These are phyloP conservation scores for Dicyrtomina minuta DNA, from an alignment of 2,888 invertebrate genomes.

Conservation along the genomic window DNA sequence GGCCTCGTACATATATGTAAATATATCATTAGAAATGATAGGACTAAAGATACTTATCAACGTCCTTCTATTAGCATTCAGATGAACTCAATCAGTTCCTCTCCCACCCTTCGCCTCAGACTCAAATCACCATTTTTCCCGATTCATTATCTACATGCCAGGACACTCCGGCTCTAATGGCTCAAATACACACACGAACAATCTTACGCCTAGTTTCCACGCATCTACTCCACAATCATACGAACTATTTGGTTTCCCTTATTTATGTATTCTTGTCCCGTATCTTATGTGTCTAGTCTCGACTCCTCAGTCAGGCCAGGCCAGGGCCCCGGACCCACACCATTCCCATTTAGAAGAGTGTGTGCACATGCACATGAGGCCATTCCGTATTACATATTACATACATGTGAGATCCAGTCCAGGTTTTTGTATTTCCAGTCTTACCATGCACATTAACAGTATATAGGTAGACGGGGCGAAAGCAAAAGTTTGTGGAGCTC, in stretches of 20 bases:
- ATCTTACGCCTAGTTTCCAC: background rate
- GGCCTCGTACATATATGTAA: constrained; percentile 1
- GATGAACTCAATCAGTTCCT: constrained; percentile 42
- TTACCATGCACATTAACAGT: no score
- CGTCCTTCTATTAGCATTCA: constrained; percentile 42
- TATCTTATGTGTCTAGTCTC: no score
- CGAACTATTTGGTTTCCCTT: background rate
- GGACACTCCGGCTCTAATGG: constrained; percentile 24
- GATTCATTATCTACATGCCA: constrained; percentile 29
- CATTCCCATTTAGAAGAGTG: no score
- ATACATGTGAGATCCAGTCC: no score
- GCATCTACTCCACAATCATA: background rate
- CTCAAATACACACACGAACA: background rate
- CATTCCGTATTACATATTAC: no score
- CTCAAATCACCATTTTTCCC: constrained; percentile 31
- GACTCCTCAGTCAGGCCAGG: no score
- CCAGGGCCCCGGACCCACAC: no score
- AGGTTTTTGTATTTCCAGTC: no score
- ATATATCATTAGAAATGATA: constrained; percentile 40
- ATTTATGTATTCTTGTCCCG: constrained; percentile 21
- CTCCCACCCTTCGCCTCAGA: constrained; percentile 19
- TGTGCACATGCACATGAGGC: no score
- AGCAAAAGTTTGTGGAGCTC: no score
- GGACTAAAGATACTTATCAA: constrained; percentile 39
- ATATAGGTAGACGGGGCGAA: no score